Evolutionary conservation across 2,113 vertebrate genomes (phyloP), one percentile per base, ranked within the genome.

Genomic region (Carassius auratus): DNA sequence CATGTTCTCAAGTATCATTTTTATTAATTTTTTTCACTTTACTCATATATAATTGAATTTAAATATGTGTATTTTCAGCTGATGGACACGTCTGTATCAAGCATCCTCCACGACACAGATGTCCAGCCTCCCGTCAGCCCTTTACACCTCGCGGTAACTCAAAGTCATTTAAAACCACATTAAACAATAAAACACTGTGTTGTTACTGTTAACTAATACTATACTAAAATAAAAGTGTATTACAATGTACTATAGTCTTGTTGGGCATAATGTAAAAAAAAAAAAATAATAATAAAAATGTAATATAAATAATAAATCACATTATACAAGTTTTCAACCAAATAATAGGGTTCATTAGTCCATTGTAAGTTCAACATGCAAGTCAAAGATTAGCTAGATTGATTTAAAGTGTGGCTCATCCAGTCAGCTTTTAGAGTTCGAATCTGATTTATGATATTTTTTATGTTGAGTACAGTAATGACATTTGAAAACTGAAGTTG

Each of bases 71-170:
- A 82, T 89, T 86, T 21, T 88, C 90, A 99, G 97, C 94, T 99
- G 87, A 98, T 99, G 97, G 97, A 99, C 94, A 98, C 97, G 75
- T 98, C 98, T 73, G 97, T 97, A 88, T 95, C 96, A 76, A 97
- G 98, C 90, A 97, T 98, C 94, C 91, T 99, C 88, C 98, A 93
- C 91, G 98, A 99, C 88, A 94, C 96, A 0, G 98, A 99, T 90
- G 95, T 95, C 86, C 95, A 96, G 93, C 95, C 97, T 66, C 97
- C 97, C 33, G 94, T 99, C 94, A 99, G 98, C 91, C 97, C 98
- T 0, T 93, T 99, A 90, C 98, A 99, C 89, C 95, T 99, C 89
- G 97, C 98, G 92, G 98, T 99, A 93, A 98, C 5, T 38, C 38
- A 42, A 42, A 8, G 17, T 21, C 17, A 57, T 19, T 57, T 17